Base-by-base conservation (phyloP, 2,113 vertebrate species). In the Hemiprocne comata region DNA sequence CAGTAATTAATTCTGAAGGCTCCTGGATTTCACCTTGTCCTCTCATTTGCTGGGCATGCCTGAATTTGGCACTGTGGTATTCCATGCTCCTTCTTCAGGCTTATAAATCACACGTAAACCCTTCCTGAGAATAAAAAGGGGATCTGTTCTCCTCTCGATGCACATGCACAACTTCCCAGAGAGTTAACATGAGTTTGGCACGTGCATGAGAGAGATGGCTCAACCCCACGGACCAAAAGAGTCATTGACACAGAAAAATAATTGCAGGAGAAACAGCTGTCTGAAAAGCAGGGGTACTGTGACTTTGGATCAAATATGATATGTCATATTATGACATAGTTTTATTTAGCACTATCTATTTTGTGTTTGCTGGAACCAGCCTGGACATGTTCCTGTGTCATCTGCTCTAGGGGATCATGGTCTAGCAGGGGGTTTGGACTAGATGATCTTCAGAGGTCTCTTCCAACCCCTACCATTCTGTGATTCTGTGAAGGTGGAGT, bases 91-190 rank as follows among this genome's bases (percentile, higher is more conserved):
- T 86, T 87, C 14, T 40, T 54, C 38, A 31, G 44, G 58, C 75
- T 95, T 95, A 96, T 95, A 94, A 97, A 94, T 96, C 92, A 96
- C 81, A 48, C 1, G 0, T 25, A 71, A 85, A 69, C 50, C 82
- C 81, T 92, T 88, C 80, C 73, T 96, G 93, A 66, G 44, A 82
- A 19, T 0, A 94, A 91, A 94, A 95, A 89, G 92, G 57, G 34
- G 72, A 54, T 93, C 85, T 95, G 93, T 91, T 96, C 89, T 85
- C 38, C 62, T 72, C 75, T 58, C 1, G 2, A 14, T 74, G 87
- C 90, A 46, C 66, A 89, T 1, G 38, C 79, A 90, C 74, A 73
- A 13, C 81, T 96, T 90, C 60, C 79, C 10, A 0, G 36, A 17
- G 67, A 78, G 72, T 67, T 87, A 79, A 50, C 8, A 36, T 5